Percentiles rank a stretch among this genome's conserved stretches.
These are phyloP conservation scores for Centruroides sculpturatus DNA, from an alignment of 1,140 invertebrate species.

Conservation along the genomic window DNA sequence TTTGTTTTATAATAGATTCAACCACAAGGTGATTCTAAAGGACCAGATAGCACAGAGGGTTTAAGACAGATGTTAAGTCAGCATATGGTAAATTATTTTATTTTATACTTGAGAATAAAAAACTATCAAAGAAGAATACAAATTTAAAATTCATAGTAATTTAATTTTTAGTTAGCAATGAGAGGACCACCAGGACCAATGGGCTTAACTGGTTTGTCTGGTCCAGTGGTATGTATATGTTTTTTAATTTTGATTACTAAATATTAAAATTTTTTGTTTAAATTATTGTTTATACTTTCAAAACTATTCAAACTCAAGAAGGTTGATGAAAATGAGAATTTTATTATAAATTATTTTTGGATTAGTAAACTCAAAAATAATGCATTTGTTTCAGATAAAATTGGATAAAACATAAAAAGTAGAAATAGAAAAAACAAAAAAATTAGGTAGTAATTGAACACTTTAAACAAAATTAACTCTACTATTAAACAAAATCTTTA, in stretches of 20 bases:
- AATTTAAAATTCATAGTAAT: constrained; percentile 5
- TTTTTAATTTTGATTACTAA: background rate
- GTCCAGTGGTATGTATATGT: constrained; percentile 33
- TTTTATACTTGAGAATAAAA: background rate
- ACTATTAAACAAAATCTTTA: too few species aligned
- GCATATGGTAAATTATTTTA: constrained; percentile 50
- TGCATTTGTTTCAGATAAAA: background rate
- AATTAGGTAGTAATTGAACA: too few species aligned
- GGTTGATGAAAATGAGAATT: too few species aligned
- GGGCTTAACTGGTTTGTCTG: constrained; percentile 60
- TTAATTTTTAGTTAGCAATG: constrained; percentile 48
- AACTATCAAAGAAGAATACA: background rate
- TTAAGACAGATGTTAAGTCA: constrained; percentile 63
- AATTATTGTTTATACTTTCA: background rate
- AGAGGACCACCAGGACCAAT: constrained; percentile 59
- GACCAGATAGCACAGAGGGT: constrained; percentile 44
- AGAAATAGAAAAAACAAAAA: too few species aligned
- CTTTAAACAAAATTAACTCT: too few species aligned
- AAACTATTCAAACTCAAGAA: too few species aligned
- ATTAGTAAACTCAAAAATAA: too few species aligned
- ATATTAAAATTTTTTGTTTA: too few species aligned
- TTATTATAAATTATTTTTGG: too few species aligned
- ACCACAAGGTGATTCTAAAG: constrained; percentile 19
- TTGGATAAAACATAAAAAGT: too few species aligned
- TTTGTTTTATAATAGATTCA: constrained; percentile 3